These are phyloP conservation scores for Ariolimax columbianus DNA, from an alignment of 2,888 invertebrate genomes.

Conservation along the genomic window DNA sequence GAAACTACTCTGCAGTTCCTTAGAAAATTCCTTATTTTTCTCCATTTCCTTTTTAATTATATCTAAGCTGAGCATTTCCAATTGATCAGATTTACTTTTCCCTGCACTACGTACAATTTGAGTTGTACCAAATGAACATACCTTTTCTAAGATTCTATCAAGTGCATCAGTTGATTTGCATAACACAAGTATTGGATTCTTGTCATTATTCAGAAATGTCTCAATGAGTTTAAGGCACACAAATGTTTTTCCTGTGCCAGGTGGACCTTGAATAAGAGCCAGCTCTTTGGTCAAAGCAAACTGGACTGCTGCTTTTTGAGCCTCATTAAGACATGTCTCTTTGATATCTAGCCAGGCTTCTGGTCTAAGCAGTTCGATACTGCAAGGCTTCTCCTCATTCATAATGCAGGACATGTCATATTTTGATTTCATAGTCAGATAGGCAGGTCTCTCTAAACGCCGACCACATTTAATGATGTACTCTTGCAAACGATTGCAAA, in stretches of 20 bases:
- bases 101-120: slow-evolving; percentile 74
- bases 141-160: slow-evolving; percentile 56
- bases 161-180: slow-evolving; percentile 78
- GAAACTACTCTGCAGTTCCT: neutral
- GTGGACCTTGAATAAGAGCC: slow-evolving; percentile 83
- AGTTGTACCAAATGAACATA: slow-evolving; percentile 58
- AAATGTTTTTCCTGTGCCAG: slow-evolving; percentile 92
- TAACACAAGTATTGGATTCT: slow-evolving; percentile 72
- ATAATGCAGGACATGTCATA: slow-evolving; percentile 49
- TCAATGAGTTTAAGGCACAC: slow-evolving; percentile 86
- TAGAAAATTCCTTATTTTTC: neutral
- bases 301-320: slow-evolving; percentile 66
- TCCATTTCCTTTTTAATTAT: slow-evolving; percentile 13
- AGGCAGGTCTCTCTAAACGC: slow-evolving; percentile 59
- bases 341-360: slow-evolving; percentile 57
- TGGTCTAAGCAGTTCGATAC: neutral
- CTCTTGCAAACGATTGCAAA: slow-evolving; percentile 51
- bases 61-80: slow-evolving; percentile 60
- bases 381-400: neutral
- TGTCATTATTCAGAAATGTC: slow-evolving; percentile 83
- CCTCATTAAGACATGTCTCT: slow-evolving; percentile 56
- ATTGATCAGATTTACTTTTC: slow-evolving; percentile 61
- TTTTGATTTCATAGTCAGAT: slow-evolving; percentile 52
- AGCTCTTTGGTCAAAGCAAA: slow-evolving; percentile 73
- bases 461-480: slow-evolving; percentile 63